Conservation (phyloP, 2,888 invertebrate species). For the Agriopis marginaria region DNA sequence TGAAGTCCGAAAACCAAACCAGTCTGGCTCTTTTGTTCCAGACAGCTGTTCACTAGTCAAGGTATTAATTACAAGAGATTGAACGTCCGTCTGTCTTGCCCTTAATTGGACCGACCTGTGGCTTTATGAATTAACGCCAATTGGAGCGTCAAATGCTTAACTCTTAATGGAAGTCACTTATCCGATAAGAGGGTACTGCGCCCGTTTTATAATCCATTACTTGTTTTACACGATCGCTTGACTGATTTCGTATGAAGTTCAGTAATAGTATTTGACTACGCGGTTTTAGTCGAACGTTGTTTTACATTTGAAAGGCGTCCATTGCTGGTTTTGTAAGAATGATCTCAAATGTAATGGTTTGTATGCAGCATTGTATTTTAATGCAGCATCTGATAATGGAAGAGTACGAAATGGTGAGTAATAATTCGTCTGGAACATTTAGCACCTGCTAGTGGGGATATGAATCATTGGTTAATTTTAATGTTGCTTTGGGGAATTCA, state of each 20-base stretch:
- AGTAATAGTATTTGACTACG: constrained; percentile 2
- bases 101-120: constrained; percentile 58
- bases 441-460: constrained; percentile 43
- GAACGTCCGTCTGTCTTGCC: constrained; percentile 50
- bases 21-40: constrained; percentile 5
- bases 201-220: constrained; percentile 21
- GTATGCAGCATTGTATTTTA: constrained; percentile 24
- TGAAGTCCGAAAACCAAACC: not conserved
- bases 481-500: constrained; percentile 23
- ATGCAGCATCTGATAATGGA: not conserved
- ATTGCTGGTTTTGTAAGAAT: constrained; percentile 8
- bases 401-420: constrained; percentile 20
- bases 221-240: not conserved
- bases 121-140: constrained; percentile 68
- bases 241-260: not conserved
- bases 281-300: not conserved
- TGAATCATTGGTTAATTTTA: constrained; percentile 41
- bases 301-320: not conserved
- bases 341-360: too few species aligned
- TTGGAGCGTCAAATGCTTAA: constrained; percentile 67
- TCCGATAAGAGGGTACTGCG: constrained; percentile 15
- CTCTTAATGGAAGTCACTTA: constrained; percentile 28
- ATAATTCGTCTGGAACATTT: constrained; percentile 37
- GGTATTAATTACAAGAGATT: constrained; percentile 36
- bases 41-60: constrained; percentile 32